phyloP scores from a whole-genome alignment of 2,888 invertebrate genomes.

The Caenorhabditis panamensis region DNA sequence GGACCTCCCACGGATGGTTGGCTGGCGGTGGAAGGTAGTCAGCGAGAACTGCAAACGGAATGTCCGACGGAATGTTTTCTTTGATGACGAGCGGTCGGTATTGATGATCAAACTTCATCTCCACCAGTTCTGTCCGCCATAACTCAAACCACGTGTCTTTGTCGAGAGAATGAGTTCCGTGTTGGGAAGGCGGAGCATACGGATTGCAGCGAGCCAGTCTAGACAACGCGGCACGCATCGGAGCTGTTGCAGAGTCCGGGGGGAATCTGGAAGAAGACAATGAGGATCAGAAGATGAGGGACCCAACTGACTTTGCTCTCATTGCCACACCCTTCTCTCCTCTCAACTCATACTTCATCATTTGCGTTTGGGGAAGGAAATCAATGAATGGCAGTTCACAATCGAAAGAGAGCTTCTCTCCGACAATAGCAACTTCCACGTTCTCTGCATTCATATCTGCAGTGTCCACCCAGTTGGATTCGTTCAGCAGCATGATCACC shows the following conservation, averaged over 20 bases:
- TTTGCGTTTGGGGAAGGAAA: slow-evolving; percentile 92
- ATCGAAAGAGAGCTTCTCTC: slow-evolving; percentile 83
- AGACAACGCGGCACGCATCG: slow-evolving; percentile 60
- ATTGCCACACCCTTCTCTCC: slow-evolving; percentile 64
- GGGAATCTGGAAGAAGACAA: slow-evolving; percentile 42
- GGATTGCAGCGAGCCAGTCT: slow-evolving; percentile 55
- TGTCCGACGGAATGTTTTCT: slow-evolving; percentile 55
- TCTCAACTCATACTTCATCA: slow-evolving; percentile 83
- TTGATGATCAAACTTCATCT: slow-evolving; percentile 69
- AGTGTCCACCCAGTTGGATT: slow-evolving; percentile 99
- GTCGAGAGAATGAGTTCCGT: slow-evolving; percentile 61
- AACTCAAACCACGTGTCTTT: slow-evolving; percentile 72
- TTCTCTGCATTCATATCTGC: slow-evolving; percentile 74
- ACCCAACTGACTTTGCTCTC: slow-evolving; percentile 45
- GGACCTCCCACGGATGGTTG: slow-evolving; percentile 65
- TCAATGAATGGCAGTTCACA: slow-evolving; percentile 95
- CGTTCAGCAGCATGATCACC: slow-evolving; percentile 92
- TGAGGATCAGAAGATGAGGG: neutral
- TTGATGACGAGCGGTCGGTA: slow-evolving; percentile 70
- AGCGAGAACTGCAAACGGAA: slow-evolving; percentile 52
- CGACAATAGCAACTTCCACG: slow-evolving; percentile 74
- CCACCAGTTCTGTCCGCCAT: slow-evolving; percentile 75
- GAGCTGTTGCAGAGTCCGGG: slow-evolving; percentile 61
- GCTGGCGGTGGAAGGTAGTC: slow-evolving; percentile 61
- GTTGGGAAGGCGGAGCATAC: slow-evolving; percentile 48